Conservation (phyloP, 1,140 invertebrate species). For the Drosophila takahashii region DNA sequence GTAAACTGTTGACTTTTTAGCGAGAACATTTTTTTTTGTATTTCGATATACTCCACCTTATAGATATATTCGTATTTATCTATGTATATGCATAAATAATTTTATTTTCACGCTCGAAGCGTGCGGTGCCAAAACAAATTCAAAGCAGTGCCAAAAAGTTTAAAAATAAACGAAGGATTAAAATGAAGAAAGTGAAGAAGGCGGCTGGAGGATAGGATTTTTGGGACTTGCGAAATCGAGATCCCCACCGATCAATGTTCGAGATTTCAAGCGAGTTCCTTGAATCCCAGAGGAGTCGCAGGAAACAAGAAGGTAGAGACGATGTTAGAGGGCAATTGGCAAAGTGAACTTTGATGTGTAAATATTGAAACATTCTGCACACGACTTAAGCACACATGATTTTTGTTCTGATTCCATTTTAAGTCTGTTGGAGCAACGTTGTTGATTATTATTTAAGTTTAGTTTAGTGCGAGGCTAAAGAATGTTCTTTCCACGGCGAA, state of each 20-base stretch:
- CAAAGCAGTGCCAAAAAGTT: conserved; percentile 77
- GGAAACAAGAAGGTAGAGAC: neutral
- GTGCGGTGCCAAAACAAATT: conserved; percentile 78
- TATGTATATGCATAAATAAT: conserved; percentile 50
- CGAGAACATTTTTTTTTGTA: conserved; percentile 20
- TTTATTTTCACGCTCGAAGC: conserved; percentile 72
- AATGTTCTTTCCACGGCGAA: conserved; percentile 41
- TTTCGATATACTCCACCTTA: conserved; percentile 24
- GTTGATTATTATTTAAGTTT: conserved; percentile 85
- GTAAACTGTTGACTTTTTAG: conserved; percentile 54
- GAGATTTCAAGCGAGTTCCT: conserved; percentile 33
- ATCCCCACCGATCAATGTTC: conserved; percentile 64
- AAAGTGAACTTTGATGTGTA: conserved; percentile 57
- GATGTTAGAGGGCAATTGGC: conserved; percentile 24
- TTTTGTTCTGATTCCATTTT: conserved; percentile 71
- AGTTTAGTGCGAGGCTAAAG: conserved; percentile 84
- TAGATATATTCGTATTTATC: conserved; percentile 36
- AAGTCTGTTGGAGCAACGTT: conserved; percentile 80
- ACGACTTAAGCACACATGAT: conserved; percentile 49
- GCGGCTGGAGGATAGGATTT: neutral
- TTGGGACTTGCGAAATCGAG: conserved; percentile 8
- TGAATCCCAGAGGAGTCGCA: neutral
- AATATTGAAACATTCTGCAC: conserved; percentile 55
- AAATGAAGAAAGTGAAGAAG: conserved; percentile 1
- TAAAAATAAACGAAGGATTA: conserved; percentile 32